These are phyloP conservation scores for Equus quagga DNA, from an alignment of 2,113 vertebrate genomes.

Conservation along the genomic window DNA sequence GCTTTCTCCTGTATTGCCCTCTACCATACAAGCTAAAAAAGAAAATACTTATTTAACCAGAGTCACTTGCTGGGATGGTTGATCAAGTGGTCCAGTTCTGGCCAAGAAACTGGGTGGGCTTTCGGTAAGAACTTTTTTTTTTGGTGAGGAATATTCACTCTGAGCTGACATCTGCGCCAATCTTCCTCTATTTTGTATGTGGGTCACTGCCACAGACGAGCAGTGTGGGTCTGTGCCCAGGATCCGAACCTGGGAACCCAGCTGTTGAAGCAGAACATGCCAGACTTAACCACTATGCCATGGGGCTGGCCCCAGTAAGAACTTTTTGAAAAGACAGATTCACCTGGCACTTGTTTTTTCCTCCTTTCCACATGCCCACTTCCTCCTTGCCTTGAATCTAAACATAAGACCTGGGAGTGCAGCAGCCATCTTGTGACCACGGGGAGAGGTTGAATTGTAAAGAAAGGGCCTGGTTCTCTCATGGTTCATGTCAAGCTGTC, in stretches of 20 bases:
- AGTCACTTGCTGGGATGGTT: not conserved
- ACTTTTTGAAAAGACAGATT: not conserved
- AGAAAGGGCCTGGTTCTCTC: not conserved
- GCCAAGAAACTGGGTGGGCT: not conserved
- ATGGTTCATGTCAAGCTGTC: not conserved
- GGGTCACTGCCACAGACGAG: too few relatives aligned
- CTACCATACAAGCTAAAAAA: not conserved
- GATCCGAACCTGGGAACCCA: too few relatives aligned
- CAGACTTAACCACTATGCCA: too few relatives aligned
- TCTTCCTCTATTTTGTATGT: too few relatives aligned
- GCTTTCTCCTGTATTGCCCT: not conserved
- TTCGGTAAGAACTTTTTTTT: not conserved
- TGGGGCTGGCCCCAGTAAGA: too few relatives aligned
- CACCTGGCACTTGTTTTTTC: too few relatives aligned
- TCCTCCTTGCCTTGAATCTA: not conserved
- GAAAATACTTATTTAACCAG: not conserved
- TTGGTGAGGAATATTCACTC: too few relatives aligned
- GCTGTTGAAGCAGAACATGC: too few relatives aligned
- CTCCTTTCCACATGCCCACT: fast-evolving
- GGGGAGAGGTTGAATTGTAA: not conserved
- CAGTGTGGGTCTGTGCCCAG: too few relatives aligned
- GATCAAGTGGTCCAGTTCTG: not conserved
- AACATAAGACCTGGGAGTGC: not conserved
- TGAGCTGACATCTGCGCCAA: too few relatives aligned
- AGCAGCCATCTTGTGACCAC: not conserved